Base-by-base conservation (phyloP, 2,113 vertebrate species). In the Acanthisitta chloris region DNA sequence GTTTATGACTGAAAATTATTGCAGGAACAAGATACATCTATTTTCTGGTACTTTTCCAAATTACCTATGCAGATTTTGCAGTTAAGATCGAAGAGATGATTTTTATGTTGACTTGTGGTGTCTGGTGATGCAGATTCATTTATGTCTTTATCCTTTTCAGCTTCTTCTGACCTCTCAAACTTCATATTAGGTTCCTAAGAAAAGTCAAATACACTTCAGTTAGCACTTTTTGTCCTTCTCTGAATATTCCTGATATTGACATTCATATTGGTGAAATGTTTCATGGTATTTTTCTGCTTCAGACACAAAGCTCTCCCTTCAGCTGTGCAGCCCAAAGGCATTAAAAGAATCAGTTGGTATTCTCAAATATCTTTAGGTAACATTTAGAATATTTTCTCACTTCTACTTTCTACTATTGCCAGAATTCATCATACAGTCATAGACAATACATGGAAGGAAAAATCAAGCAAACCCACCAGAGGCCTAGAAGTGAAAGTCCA, bases 21-120 rank as follows among this genome's bases (percentile, higher is more conserved):
- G 62, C 3, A 46, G 14, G 69, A 49, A 7, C 12, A 49, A 1
- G 1, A 70, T 18, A 5, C 33, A 74, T 57, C 64, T 90, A 45
- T 82, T 91, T 64, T 80, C 33, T 42, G 2, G 6, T 28, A n/a
- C 15, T 88, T 72, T 83, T 62, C 16, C 70, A 42, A 91, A 90
- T 94, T 98, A 99, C 99, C 99, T 98, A 99, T 99, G 96, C 99
- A 99, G 91, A 99, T 99, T 98, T 99, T 99, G 97, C 99, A 99
- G 95, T 99, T 98, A 42, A 99, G 98, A 97, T 99, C 99, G 29
- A 99, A 99, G 34, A 99, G 98, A 95, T 99, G 99, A 82, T 99
- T 98, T 96, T 99, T 99, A 96, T 99, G 99, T 94, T 99, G 98
- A 90, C 82, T 97, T 48, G 99, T 99, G 8, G 99, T 99, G 92